These are phyloP conservation scores for Phyllotreta striolata DNA, from an alignment of 2,888 invertebrate genomes.

Conservation along the genomic window DNA sequence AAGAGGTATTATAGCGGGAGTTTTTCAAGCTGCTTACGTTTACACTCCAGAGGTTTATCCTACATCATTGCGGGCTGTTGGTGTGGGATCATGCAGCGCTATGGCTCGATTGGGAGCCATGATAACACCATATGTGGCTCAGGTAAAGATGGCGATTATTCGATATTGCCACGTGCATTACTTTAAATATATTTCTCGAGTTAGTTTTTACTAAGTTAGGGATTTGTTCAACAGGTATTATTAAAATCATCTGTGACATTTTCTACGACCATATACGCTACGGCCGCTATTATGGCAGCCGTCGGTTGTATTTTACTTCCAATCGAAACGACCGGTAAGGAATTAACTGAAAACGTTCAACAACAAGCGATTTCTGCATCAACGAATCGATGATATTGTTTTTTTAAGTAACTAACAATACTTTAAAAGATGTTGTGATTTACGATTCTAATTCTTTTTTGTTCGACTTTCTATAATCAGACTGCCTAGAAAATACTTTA, in stretches of 20 bases:
- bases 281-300: constrained; percentile 79
- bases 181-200: neutral
- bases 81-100: constrained; percentile 91
- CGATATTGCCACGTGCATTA: neutral
- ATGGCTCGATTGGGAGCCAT: constrained; percentile 93
- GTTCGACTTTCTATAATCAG: neutral
- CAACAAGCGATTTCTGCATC: constrained; percentile 47
- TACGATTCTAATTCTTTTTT: constrained; percentile 7
- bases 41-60: constrained; percentile 97
- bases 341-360: constrained; percentile 67
- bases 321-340: constrained; percentile 83
- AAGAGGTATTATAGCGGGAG: constrained; percentile 90
- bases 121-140: constrained; percentile 93
- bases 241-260: constrained; percentile 76
- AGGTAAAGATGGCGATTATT: constrained; percentile 70
- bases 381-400: constrained; percentile 19
- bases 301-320: constrained; percentile 81
- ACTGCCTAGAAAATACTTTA: neutral
- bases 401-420: too few relatives aligned
- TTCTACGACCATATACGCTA: constrained; percentile 79
- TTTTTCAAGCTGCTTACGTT: constrained; percentile 95
- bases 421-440: constrained; percentile 4
- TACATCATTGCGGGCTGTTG: constrained; percentile 85
- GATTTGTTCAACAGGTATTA: constrained; percentile 67
- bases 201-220: constrained; percentile 12